These are phyloP conservation scores for Stenichneumon culpator DNA, from an alignment of 2,888 invertebrate genomes.

Conservation along the genomic window DNA sequence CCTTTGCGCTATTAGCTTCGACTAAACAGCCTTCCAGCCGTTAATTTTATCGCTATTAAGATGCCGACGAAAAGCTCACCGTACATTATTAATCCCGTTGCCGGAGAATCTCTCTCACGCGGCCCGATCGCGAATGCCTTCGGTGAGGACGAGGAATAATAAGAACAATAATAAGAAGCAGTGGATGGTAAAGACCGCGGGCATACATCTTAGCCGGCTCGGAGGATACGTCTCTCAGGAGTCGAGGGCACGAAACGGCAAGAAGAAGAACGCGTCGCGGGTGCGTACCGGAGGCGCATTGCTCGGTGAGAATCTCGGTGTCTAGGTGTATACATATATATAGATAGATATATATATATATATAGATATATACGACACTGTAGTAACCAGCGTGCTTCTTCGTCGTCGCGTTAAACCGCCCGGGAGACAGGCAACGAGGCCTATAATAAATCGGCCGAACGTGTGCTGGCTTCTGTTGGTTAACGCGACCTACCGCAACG, in stretches of 20 bases:
- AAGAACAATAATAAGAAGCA: conserved; percentile 58
- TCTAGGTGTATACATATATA: conserved; percentile 6
- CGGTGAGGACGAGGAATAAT: conserved; percentile 41
- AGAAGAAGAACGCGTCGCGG: conserved; percentile 64
- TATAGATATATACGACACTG: neutral
- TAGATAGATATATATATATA: too few relatives aligned
- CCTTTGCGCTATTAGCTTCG: conserved; percentile 26
- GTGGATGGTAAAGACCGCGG: conserved; percentile 32
- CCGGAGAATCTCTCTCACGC: conserved; percentile 58
- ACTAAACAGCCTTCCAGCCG: conserved; percentile 23
- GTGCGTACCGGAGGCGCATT: conserved; percentile 55
- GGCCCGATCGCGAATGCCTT: conserved; percentile 49
- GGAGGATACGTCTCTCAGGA: conserved; percentile 38
- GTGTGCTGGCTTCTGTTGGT: conserved; percentile 62
- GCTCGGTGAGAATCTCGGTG: conserved; percentile 35
- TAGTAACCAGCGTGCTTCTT: conserved; percentile 41
- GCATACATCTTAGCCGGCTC: conserved; percentile 7
- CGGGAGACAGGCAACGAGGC: conserved; percentile 56
- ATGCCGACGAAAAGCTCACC: conserved; percentile 59
- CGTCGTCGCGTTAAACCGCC: conserved; percentile 36
- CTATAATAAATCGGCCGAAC: conserved; percentile 78
- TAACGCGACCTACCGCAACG: conserved; percentile 83
- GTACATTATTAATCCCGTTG: conserved; percentile 61
- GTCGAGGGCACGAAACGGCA: conserved; percentile 37
- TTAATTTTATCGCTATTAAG: conserved; percentile 64